Evolutionary conservation across 2,113 vertebrate genomes (phyloP).

Genomic region (Hippocampus zosterae): DNA sequence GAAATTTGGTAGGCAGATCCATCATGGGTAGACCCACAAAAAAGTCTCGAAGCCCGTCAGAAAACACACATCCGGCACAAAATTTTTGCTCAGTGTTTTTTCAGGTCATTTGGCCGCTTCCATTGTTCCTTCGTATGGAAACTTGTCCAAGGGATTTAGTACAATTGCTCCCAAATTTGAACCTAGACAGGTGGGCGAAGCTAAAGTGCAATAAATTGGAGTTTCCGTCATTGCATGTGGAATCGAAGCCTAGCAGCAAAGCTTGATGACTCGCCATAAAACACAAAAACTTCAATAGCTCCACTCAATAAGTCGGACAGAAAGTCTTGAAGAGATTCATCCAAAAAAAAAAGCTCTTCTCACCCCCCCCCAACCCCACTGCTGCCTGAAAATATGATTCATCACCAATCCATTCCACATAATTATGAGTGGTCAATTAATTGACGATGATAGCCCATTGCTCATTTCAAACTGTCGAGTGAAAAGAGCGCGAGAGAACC

Average conservation of each 20-base stretch:
- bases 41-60: neutral
- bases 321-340: neutral
- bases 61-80: too few relatives aligned
- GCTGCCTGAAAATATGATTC: neutral
- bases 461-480: neutral
- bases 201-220: neutral
- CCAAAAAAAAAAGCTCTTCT: neutral
- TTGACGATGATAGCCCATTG: neutral
- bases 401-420: neutral
- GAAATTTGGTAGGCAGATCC: neutral
- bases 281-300: neutral
- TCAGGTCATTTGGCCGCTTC: neutral
- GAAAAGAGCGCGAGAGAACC: neutral
- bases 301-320: neutral
- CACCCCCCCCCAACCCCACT: neutral
- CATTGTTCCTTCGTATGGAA: neutral
- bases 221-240: neutral
- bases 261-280: neutral
- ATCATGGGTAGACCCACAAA: neutral
- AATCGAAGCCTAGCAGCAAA: neutral
- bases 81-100: too few relatives aligned
- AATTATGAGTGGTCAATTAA: neutral
- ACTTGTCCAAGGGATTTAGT: neutral
- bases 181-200: neutral
- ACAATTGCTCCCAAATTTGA: neutral